phyloP scores from a whole-genome alignment of 2,113 vertebrate species.

The Oreochromis tanganicae region DNA sequence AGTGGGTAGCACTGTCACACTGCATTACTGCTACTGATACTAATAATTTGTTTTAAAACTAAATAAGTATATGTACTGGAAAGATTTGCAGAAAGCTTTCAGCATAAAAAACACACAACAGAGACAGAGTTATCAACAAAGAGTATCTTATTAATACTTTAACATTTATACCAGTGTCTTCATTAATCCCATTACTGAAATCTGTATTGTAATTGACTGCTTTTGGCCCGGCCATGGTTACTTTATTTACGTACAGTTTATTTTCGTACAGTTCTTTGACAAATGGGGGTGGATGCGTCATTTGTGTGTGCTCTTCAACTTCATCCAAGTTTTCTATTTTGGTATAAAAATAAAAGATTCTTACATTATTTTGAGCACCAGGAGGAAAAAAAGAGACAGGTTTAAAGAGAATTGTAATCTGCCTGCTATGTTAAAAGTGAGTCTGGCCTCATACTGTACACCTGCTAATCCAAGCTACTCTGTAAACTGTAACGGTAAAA shows the following conservation, averaged over 20 bases:
- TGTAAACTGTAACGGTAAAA: neutral
- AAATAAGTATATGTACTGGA: neutral
- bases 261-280: neutral
- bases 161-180: neutral
- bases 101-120: neutral
- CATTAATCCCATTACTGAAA: neutral
- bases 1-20: neutral
- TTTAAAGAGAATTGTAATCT: neutral
- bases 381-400: accelerated
- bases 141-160: neutral
- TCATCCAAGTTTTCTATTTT: neutral
- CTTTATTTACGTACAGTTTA: neutral
- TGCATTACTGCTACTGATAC: accelerated
- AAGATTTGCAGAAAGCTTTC: neutral
- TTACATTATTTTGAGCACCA: neutral
- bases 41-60: neutral
- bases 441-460: neutral
- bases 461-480: neutral
- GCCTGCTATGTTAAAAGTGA: neutral
- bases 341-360: neutral
- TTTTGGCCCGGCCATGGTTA: neutral
- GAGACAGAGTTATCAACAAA: neutral
- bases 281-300: neutral
- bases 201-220: neutral
- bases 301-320: neutral